phyloP scores from a whole-genome alignment of 1,140 invertebrate genomes.

The Ips typographus region DNA sequence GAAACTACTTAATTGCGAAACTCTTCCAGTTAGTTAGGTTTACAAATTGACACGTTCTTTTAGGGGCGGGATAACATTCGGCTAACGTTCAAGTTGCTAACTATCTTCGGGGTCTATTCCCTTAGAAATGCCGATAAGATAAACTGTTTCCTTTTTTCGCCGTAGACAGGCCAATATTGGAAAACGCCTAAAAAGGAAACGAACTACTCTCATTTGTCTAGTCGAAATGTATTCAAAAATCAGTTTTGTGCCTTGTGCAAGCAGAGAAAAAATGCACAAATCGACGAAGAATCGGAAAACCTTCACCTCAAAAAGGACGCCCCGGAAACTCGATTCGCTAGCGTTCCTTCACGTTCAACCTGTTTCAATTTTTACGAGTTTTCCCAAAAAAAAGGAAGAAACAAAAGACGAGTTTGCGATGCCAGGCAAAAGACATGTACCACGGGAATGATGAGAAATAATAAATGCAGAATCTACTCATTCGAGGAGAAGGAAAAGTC shows the following conservation, averaged over 20 bases:
- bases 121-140: constrained; percentile 34
- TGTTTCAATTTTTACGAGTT: constrained; percentile 22
- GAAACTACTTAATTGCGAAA: constrained; percentile 46
- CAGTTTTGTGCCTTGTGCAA: too few relatives aligned
- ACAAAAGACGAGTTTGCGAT: not conserved
- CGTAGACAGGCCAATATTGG: too few relatives aligned
- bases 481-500: constrained; percentile 17
- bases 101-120: constrained; percentile 44
- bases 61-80: constrained; percentile 40
- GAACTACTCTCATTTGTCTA: too few relatives aligned
- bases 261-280: too few relatives aligned
- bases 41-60: constrained; percentile 49
- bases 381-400: constrained; percentile 18
- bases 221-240: too few relatives aligned
- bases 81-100: constrained; percentile 40
- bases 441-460: constrained; percentile 24
- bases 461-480: constrained; percentile 27
- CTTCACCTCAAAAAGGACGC: too few relatives aligned
- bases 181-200: too few relatives aligned
- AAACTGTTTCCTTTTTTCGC: too few relatives aligned
- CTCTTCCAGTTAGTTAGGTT: constrained; percentile 49
- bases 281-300: too few relatives aligned
- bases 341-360: constrained; percentile 21
- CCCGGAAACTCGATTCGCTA: constrained; percentile 14
- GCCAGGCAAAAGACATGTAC: constrained; percentile 20